Percentiles rank a stretch among this genome's conserved stretches.
Evolutionary conservation across 2,797 vertebrate species (phyloP).

Genomic region (Acrocephalus scirpaceus): DNA sequence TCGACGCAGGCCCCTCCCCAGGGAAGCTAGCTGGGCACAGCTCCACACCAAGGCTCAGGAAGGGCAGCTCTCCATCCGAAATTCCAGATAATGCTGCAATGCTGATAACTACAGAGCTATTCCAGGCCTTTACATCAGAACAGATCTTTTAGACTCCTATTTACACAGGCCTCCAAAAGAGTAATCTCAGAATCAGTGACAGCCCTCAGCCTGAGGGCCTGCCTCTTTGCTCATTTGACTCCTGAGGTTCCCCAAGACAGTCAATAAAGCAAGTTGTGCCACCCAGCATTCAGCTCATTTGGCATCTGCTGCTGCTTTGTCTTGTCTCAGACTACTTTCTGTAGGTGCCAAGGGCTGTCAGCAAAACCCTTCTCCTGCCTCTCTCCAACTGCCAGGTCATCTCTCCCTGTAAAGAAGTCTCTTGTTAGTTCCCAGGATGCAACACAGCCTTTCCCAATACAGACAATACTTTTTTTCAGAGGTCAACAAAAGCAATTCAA

Average conservation of each 20-base stretch:
- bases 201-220: not conserved
- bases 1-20: accelerated
- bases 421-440: not conserved
- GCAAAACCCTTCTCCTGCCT: not conserved
- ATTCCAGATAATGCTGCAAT: not conserved
- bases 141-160: not conserved
- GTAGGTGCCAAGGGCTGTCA: not conserved
- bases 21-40: not conserved
- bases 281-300: not conserved
- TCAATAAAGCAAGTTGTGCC: not conserved
- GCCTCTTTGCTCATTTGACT: not conserved
- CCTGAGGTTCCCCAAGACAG: not conserved
- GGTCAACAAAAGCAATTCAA: not conserved
- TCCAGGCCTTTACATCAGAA: not conserved
- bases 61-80: not conserved
- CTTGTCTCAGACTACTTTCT: not conserved
- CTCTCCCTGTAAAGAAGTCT: not conserved
- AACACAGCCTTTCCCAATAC: not conserved
- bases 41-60: not conserved
- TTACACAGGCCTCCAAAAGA: not conserved
- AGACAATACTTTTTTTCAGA: not conserved
- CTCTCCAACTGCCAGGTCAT: not conserved
- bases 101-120: not conserved
- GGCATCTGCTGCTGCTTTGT: not conserved
- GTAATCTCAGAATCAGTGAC: not conserved